Evolutionary conservation across 1,140 invertebrate genomes (phyloP), one percentile per base, ranked within the genome.

Genomic region (Ceratitis capitata): DNA sequence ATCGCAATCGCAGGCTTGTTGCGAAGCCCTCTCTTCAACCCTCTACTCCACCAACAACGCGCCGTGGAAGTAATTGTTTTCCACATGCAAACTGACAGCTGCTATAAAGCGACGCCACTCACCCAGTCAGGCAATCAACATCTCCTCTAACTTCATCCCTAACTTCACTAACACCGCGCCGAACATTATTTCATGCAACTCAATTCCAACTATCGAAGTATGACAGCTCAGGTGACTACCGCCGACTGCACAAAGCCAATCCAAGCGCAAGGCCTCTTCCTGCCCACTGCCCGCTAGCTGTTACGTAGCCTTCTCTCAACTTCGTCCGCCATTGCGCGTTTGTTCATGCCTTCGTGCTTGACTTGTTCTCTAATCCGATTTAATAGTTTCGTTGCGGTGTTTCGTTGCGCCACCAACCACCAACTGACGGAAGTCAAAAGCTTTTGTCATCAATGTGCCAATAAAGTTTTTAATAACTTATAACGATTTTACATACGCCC

Each of bases 391-490:
- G 69, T 78, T 78, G 69, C 69, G 69, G 69, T 78, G 39, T 78
- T 78, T 45, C n/a, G n/a, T 35, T 45, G 32, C 69, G 69, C 69
- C 42, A 45, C 45, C 45, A 78, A 45, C 45, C 45, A 12, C 39
- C 69, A 42, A 39, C 42, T 78, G 69, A 78, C 69, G 69, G 69
- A n/a, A n/a, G n/a, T n/a, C 69, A 78, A 78, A 78, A 78, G 69
- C 69, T 78, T 78, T 78, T 78, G 69, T 78, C 69, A 78, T 78
- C 69, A 78, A 78, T 78, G 69, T 78, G 39, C 69, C 69, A 78
- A 78, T 78, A 78, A 78, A 47, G 69, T 78, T 42, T 78, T 45
- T 78, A 78, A 78, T 78, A 78, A 78, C 69, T 78, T 42, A 45
- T 14, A 45, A 78, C 69, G 35, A 78, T 16, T 35, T 29, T 5